Base-by-base conservation (phyloP, 2,888 invertebrate genomes). In the Drosophila siamana region DNA sequence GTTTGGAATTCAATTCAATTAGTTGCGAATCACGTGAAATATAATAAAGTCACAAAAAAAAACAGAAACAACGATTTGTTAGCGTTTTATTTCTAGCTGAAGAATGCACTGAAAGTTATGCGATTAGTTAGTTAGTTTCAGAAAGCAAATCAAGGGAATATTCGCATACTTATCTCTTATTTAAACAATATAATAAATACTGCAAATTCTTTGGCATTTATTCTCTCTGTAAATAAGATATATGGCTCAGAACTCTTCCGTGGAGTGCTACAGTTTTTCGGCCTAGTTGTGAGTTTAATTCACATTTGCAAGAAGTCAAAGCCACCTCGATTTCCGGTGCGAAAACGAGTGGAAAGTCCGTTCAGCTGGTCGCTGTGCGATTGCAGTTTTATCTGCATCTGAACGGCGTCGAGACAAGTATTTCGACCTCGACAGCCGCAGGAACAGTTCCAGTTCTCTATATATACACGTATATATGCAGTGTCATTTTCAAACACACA, bases 401-500 rank as follows among this genome's bases (percentile, higher is more conserved):
- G 43, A 43, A 51, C 64, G 16, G 22, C 59, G 65, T 43, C 52
- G 72, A 74, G 78, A 62, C 73, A 77, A 74, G 56, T 62, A 63
- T 51, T 67, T 67, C 78, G 73, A 77, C 74, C 74, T 68, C 78
- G 62, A 47, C 55, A 60, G 63, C 74, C 61, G 50, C 60, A 61
- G 51, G 38, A 47, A 43, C 28, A 36, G 30, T 59, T 28, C 30
- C 63, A 63, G 8, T 50, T 33, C 40, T 41, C 1, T 50, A 43
- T 15, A 43, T n/a, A 28, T 19, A 33, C 9, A 28, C 7, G 1
- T 5, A 4, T 28, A 43, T 33, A 62, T 43, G 43, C 56, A 65
- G 74, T 78, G 81, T 80, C 81, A 80, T 63, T 73, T 74, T 68
- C 73, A 78, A 63, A 68, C 69, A 52, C 46, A 55, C 16, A 24